Base-by-base conservation (phyloP, 64 coral and sea anemone genomes). In the Porites australiensis region DNA sequence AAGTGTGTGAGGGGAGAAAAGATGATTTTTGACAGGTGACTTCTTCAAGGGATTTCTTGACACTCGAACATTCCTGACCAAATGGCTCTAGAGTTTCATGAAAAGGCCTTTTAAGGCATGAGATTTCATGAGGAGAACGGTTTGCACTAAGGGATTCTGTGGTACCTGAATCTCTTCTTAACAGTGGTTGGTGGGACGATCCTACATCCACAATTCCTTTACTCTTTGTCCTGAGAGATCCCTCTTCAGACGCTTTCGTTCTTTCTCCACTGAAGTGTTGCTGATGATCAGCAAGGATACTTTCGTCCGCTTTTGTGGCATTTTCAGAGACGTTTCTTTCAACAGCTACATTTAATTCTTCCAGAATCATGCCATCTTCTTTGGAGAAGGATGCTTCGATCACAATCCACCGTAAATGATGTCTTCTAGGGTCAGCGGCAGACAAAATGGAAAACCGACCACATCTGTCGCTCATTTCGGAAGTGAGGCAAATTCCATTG, bases 341-440 rank as follows among this genome's bases (percentile, higher is more conserved):
- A 23, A 44, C 43, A 16, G 55, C 20, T 23, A 10, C n/a, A 22
- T 13, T 21, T 9, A 7, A 57, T 12, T 83, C 27, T 15, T 18
- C 27, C 23, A 13, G 43, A 46, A 27, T 0, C 16, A 5, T 50
- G 3, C 46, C 14, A 66, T 52, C 10, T 8, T 16, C 37, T 11
- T 19, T 12, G 0, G 77, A n/a, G 68, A 90, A 90, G 47, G 88
- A 80, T 45, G 79, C 61, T 12, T 90, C 76, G 20, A 90, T 75
- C 77, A 90, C 9, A 55, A 90, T 81, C 12, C 74, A 90, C n/a
- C 88, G 77, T 15, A 71, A 79, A 70, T 23, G 52, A 44, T 75
- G 79, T 50, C 64, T 19, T 50, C 23, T 63, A 15, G 88, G 88
- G 69, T 90, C 88, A 70, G 50, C 88, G 8, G 75, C 88, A 14